Conservation (phyloP, 2,888 invertebrate species). For the Trisateles emortualis region DNA sequence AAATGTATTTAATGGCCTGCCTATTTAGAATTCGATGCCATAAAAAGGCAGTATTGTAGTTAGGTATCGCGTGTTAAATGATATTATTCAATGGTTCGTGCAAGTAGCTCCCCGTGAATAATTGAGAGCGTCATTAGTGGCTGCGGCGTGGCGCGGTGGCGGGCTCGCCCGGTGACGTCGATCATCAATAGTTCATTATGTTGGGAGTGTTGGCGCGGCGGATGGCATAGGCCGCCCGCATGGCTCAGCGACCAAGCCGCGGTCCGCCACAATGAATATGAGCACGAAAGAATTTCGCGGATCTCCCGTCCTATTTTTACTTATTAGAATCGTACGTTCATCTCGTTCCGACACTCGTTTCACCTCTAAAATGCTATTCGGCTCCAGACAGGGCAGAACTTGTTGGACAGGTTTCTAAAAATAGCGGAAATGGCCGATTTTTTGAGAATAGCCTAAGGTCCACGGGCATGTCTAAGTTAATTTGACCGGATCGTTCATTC, state of each 20-base stretch:
- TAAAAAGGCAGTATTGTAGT: slow-evolving; percentile 2
- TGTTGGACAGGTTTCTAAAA: slow-evolving; percentile 83
- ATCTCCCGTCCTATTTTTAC: slow-evolving; percentile 76
- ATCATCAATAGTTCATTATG: slow-evolving; percentile 25
- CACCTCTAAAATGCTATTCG: slow-evolving; percentile 83
- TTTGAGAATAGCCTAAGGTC: slow-evolving; percentile 69
- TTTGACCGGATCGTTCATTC: slow-evolving; percentile 20
- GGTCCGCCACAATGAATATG: slow-evolving; percentile 56
- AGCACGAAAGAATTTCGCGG: slow-evolving; percentile 76
- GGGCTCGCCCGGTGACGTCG: slow-evolving; percentile 7
- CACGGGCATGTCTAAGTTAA: slow-evolving; percentile 33
- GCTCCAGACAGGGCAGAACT: slow-evolving; percentile 78
- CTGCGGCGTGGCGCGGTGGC: slow-evolving; percentile 8
- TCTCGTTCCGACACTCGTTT: slow-evolving; percentile 81
- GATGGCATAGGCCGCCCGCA: slow-evolving; percentile 7
- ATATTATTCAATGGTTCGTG: slow-evolving; percentile 9
- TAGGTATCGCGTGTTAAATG: slow-evolving; percentile 5
- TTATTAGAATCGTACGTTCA: slow-evolving; percentile 63
- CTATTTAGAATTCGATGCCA: neutral
- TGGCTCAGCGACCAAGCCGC: slow-evolving; percentile 6
- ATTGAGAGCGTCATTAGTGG: neutral
- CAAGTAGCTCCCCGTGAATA: slow-evolving; percentile 1
- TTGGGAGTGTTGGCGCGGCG: neutral
- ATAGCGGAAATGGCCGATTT: slow-evolving; percentile 75
- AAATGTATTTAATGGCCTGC: no score